Conservation (phyloP, 2,888 invertebrate genomes). For the Galeopsomyia nigrocyanea region DNA sequence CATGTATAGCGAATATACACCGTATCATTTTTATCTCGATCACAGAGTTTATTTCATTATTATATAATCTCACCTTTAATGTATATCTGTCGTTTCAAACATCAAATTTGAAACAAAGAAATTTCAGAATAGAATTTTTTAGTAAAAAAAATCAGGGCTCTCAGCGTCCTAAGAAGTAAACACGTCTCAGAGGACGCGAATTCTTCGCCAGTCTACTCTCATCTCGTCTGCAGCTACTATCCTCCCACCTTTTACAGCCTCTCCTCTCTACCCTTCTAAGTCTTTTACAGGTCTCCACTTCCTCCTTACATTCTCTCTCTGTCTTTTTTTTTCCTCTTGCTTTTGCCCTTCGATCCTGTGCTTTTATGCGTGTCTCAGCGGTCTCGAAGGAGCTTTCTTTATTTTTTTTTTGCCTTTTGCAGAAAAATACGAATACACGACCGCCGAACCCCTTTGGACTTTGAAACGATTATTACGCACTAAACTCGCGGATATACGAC, state of each 20-base stretch:
- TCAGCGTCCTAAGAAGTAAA: conserved; percentile 12
- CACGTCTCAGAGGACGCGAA: conserved; percentile 11
- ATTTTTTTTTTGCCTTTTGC: conserved; percentile 21
- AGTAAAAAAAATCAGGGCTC: conserved; percentile 16
- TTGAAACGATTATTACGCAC: conserved; percentile 32
- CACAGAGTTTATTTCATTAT: no score
- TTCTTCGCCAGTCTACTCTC: conserved; percentile 35
- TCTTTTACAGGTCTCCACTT: conserved; percentile 23
- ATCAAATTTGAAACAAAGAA: no score
- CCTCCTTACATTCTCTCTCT: neutral
- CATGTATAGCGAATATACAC: no score
- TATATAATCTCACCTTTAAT: no score
- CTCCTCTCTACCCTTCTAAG: conserved; percentile 20
- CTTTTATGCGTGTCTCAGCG: conserved; percentile 7
- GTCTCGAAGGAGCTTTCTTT: conserved; percentile 32
- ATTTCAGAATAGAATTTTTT: no score
- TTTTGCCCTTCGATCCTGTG: conserved; percentile 6
- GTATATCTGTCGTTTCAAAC: no score
- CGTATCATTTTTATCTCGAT: no score
- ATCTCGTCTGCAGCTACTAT: conserved; percentile 8
- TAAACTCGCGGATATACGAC: conserved; percentile 19
- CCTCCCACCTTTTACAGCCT: neutral
- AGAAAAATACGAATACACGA: conserved; percentile 22
- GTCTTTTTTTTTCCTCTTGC: no score
- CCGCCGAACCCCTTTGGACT: neutral